Percentiles rank a stretch among this genome's conserved stretches.
Evolutionary conservation across 2,888 invertebrate species (phyloP).

Genomic region (Aphidius colemani): DNA sequence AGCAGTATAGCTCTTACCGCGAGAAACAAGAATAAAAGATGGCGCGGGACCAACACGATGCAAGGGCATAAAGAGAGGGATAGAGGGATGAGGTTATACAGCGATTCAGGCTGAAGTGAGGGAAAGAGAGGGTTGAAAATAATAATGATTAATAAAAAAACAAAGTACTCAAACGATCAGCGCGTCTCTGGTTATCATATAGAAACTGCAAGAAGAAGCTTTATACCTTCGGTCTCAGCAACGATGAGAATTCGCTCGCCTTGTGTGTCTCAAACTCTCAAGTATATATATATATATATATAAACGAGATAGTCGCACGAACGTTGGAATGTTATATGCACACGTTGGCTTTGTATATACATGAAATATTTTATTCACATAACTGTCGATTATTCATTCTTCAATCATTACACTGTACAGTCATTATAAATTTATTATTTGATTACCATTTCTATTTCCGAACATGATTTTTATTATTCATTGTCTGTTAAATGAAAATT

Average conservation of each 20-base stretch:
- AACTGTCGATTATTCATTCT: constrained; percentile 6
- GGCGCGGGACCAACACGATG: neutral
- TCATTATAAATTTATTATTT: neutral
- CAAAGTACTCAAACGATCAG: constrained; percentile 20
- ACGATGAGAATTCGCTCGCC: constrained; percentile 24
- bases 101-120: neutral
- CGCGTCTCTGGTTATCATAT: constrained; percentile 27
- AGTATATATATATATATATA: constrained; percentile 18
- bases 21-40: neutral
- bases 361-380: constrained; percentile 12
- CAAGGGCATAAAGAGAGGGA: neutral
- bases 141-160: constrained; percentile 1
- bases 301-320: neutral
- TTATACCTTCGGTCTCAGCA: constrained; percentile 23
- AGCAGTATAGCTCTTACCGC: neutral
- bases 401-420: constrained; percentile 1
- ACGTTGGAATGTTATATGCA: constrained; percentile 5
- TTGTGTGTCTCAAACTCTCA: constrained; percentile 17
- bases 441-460: neutral
- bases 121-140: neutral
- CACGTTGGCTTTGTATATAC: constrained; percentile 1
- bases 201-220: constrained; percentile 16
- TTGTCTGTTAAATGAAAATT: neutral
- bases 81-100: neutral
- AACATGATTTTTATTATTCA: neutral